These are phyloP conservation scores for Matsumyia berberina DNA, from an alignment of 2,888 invertebrate species.

Conservation along the genomic window DNA sequence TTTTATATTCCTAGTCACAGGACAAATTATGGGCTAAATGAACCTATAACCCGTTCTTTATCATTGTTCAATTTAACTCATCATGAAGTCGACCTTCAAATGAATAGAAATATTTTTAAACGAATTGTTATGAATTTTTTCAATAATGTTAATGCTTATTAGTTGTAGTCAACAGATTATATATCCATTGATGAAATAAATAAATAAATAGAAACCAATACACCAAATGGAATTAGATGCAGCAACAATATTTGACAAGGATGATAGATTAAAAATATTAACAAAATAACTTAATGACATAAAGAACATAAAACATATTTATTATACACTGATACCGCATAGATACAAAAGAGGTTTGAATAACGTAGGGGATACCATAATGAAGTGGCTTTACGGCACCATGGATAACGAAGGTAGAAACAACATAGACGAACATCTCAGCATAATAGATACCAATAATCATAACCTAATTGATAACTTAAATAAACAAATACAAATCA, in stretches of 20 bases:
- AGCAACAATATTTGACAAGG: not conserved
- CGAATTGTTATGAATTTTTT: too few species aligned
- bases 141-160: too few species aligned
- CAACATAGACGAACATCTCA: too few species aligned
- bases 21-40: not conserved
- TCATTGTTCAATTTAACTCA: too few species aligned
- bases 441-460: too few species aligned
- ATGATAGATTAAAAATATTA: not conserved
- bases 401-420: not conserved
- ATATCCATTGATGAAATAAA: too few species aligned
- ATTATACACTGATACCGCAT: not conserved
- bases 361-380: not conserved
- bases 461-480: too few species aligned
- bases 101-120: too few species aligned
- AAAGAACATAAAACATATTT: not conserved
- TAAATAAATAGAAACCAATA: not conserved
- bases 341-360: not conserved
- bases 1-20: too few species aligned
- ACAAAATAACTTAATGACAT: not conserved
- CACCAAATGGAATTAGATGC: not conserved
- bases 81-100: slow-evolving; percentile 10
- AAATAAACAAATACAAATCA: too few species aligned
- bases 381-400: not conserved
- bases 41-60: slow-evolving; percentile 1
- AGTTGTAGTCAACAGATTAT: too few species aligned